Conservation (phyloP, 2,888 invertebrate species). For the Limnephilus rhombicus region DNA sequence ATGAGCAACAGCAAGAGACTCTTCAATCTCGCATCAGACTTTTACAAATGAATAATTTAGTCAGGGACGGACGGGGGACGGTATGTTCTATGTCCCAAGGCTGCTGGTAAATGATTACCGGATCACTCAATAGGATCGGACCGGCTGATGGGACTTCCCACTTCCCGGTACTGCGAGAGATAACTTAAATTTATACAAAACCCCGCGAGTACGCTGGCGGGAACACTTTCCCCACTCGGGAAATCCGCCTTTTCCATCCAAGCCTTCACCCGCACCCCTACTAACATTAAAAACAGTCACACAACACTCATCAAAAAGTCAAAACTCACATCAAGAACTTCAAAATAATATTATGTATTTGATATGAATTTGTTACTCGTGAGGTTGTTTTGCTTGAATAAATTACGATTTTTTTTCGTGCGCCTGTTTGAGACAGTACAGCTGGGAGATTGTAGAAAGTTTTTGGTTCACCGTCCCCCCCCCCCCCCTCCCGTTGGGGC, state of each 20-base stretch:
- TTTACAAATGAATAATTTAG: background rate
- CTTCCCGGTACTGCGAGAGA: slow-evolving; percentile 33
- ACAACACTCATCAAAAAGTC: background rate
- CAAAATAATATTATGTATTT: background rate
- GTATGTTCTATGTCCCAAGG: background rate
- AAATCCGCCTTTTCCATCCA: slow-evolving; percentile 31
- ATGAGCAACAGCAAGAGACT: background rate
- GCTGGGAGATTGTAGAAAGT: slow-evolving; percentile 54
- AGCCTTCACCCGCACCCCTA: background rate
- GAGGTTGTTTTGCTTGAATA: slow-evolving; percentile 29
- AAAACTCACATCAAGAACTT: background rate
- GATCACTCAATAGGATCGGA: slow-evolving; percentile 51
- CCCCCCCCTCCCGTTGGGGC: slow-evolving; percentile 59
- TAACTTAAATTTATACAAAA: slow-evolving; percentile 56
- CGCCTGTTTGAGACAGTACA: slow-evolving; percentile 21
- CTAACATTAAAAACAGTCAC: background rate
- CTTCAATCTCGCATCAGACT: background rate
- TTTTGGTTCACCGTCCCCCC: slow-evolving; percentile 68
- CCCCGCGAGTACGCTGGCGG: slow-evolving; percentile 49
- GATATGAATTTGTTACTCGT: slow-evolving; percentile 30
- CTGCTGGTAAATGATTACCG: slow-evolving; percentile 46
- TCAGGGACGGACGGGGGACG: background rate
- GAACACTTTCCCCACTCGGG: slow-evolving; percentile 25
- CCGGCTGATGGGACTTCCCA: slow-evolving; percentile 41
- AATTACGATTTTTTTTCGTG: slow-evolving; percentile 26